These are phyloP conservation scores for Empidonax alnorum DNA, from an alignment of 2,113 vertebrate species.

Conservation along the genomic window DNA sequence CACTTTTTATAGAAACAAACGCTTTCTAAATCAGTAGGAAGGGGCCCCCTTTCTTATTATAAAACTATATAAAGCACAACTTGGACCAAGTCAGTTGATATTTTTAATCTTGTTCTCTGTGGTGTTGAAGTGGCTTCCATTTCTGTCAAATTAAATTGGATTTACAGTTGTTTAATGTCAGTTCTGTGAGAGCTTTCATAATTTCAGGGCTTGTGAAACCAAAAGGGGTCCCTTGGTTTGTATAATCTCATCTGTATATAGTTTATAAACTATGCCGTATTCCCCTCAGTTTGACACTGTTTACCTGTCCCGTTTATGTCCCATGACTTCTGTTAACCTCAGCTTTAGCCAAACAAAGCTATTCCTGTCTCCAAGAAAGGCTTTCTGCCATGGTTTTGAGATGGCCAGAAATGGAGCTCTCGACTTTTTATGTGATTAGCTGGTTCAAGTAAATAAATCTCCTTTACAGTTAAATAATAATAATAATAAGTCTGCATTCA, in stretches of 20 bases:
- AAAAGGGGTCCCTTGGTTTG: neutral
- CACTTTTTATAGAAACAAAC: neutral
- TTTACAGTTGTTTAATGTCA: neutral
- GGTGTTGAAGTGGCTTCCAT: neutral
- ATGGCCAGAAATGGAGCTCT: neutral
- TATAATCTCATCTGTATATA: neutral
- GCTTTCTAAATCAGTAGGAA: neutral
- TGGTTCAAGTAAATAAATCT: neutral
- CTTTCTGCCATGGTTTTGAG: neutral
- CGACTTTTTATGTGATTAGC: neutral
- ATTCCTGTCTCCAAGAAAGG: neutral
- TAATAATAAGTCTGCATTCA: neutral
- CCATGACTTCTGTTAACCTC: neutral
- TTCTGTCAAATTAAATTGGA: neutral
- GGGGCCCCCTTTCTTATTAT: neutral
- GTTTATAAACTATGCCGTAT: neutral
- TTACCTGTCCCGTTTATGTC: neutral
- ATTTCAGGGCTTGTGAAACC: neutral
- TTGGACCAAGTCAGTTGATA: rapidly evolving
- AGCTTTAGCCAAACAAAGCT: neutral
- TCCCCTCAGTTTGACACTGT: neutral
- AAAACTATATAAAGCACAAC: neutral
- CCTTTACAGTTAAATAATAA: neutral
- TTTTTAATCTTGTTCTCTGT: neutral
- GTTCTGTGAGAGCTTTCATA: neutral